Conservation (phyloP, 2,888 invertebrate species). For the Aricia artaxerxes region DNA sequence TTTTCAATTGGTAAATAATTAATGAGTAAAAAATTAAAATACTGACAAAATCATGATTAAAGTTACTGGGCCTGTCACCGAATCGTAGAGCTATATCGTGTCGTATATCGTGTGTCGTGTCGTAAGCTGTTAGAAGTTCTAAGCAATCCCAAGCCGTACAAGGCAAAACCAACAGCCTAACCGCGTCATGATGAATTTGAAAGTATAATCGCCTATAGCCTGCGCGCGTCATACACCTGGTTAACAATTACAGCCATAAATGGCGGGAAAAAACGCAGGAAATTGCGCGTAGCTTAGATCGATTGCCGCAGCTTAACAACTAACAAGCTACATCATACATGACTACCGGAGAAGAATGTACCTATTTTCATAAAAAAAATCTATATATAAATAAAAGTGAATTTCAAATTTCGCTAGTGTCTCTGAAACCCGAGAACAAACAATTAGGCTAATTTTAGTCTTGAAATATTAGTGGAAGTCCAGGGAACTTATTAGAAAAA, state of each 20-base stretch:
- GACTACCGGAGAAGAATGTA: background rate
- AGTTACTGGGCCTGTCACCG: background rate
- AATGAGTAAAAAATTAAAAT: background rate
- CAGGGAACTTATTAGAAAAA: too few species aligned
- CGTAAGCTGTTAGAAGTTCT: conserved; percentile 27
- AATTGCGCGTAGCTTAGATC: background rate
- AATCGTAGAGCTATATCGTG: background rate
- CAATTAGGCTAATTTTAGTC: too few species aligned
- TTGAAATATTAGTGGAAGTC: too few species aligned
- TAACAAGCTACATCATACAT: background rate
- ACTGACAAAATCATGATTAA: background rate
- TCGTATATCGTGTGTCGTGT: conserved; percentile 16
- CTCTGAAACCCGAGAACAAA: too few species aligned
- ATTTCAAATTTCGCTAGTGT: too few species aligned
- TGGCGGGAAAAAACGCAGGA: conserved; percentile 16
- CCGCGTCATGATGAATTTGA: conserved; percentile 40
- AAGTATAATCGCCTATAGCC: conserved; percentile 37
- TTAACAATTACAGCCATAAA: conserved; percentile 9
- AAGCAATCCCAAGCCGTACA: conserved; percentile 38
- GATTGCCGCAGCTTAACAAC: background rate
- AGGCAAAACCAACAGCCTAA: conserved; percentile 37
- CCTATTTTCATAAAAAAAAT: too few species aligned
- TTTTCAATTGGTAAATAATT: too few species aligned
- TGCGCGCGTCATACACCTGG: conserved; percentile 2
- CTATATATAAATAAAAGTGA: too few species aligned